Evolutionary conservation across 2,113 vertebrate genomes (phyloP).

Genomic region (Rattus norvegicus): GRCr8 NC_086039.1:68641501-68642000

Average conservation of each 20-base stretch:
- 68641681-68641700: conserved; percentile 26
- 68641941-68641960: not conserved
- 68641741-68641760: conserved; percentile 61
- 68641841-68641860: not conserved
- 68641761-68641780: conserved; percentile 56
- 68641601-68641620: conserved; percentile 8
- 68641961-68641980: not conserved
- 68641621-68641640: not conserved
- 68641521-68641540: not conserved
- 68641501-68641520: not conserved
- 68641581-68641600: conserved; percentile 22
- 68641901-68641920: not conserved
- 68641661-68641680: not conserved
- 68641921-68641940: not conserved
- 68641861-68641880: not conserved
- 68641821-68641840: conserved; percentile 7
- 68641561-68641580: not conserved
- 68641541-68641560: not conserved
- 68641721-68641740: not conserved
- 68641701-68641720: not conserved
- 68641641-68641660: conserved; percentile 53
- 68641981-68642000: not conserved
- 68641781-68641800: not conserved
- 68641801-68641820: conserved; percentile 45
- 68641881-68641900: not conserved